Evolutionary conservation across 2,888 invertebrate genomes (phyloP).

Genomic region (Gonocerus acuteangulatus): DNA sequence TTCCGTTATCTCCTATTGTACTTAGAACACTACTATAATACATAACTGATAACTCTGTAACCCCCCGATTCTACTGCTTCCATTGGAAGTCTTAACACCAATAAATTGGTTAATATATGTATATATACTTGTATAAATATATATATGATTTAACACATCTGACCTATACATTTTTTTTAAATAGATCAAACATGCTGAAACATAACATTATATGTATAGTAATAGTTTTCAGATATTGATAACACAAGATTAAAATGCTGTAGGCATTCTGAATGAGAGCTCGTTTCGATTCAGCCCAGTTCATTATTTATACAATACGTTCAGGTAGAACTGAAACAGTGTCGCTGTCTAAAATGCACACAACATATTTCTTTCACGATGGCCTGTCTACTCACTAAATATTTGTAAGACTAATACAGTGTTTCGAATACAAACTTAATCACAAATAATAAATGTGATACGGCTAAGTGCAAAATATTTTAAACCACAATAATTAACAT

Average conservation of each 20-base stretch:
- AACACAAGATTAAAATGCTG: background rate
- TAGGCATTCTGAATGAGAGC: slow-evolving; percentile 4
- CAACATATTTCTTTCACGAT: slow-evolving; percentile 15
- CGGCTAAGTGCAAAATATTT: background rate
- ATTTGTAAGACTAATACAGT: slow-evolving; percentile 16
- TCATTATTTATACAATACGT: slow-evolving; percentile 7
- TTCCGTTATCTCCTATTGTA: slow-evolving; percentile 22
- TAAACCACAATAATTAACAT: background rate
- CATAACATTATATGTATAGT: background rate
- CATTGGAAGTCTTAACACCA: slow-evolving; percentile 31
- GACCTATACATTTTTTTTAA: slow-evolving; percentile 11
- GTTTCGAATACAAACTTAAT: background rate
- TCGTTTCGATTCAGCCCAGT: background rate
- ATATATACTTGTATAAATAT: slow-evolving; percentile 27
- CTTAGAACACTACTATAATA: slow-evolving; percentile 31
- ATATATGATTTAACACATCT: slow-evolving; percentile 28
- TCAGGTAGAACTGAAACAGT: slow-evolving; percentile 18
- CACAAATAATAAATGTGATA: background rate
- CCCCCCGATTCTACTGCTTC: slow-evolving; percentile 27
- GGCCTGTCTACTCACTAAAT: slow-evolving; percentile 22
- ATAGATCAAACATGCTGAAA: slow-evolving; percentile 16
- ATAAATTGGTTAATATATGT: slow-evolving; percentile 29
- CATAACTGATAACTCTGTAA: slow-evolving; percentile 30
- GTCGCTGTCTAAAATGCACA: slow-evolving; percentile 7
- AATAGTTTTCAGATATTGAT: background rate